Base-by-base conservation (phyloP, 2,797 vertebrate species). In the Fringilla coelebs region DNA sequence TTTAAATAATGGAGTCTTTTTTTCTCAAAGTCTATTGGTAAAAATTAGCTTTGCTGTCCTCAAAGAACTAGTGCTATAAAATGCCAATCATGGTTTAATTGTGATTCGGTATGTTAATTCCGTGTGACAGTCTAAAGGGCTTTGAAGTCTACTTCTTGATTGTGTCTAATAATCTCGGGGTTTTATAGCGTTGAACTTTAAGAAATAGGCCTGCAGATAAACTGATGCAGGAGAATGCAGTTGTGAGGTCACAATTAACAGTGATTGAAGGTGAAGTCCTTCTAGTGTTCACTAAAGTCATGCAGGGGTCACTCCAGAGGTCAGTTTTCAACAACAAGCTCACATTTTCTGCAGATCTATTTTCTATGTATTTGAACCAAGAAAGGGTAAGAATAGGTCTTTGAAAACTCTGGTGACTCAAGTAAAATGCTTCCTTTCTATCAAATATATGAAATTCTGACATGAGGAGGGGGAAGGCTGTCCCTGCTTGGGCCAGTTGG, bases 61-160 rank as follows among this genome's bases (percentile, higher is more conserved):
- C 85, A 95, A 87, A 97, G 92, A 96, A 83, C 91, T 95, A 93
- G 90, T 93, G 89, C 86, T 96, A 61, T 96, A 92, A 97, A 97
- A 97, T 96, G 93, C 94, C 96, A 96, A 19, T 97, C 92, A 86
- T 87, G 74, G 86, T 91, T 97, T 97, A 96, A 92, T 96, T 97
- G 94, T 96, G 89, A 91, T 96, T 96, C 34, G 46, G 84, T 96
- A 96, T 97, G 96, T 94, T 98, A 97, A 97, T 98, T 96, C 96
- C 49, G 62, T 88, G 71, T 95, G 97, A 97, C 96, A 97, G 89
- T 94, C 85, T 94, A 85, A 88, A 96, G 76, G 70, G 88, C 97
- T 98, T 98, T 98, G 97, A 98, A 96, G 96, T 97, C 88, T 96
- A 87, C 96, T 97, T 98, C 97, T 97, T 97, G 96, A 95, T 97